These are phyloP conservation scores for Mormyrops attenuatus DNA, from an alignment of 2,797 vertebrate genomes.

Conservation along the genomic window DNA sequence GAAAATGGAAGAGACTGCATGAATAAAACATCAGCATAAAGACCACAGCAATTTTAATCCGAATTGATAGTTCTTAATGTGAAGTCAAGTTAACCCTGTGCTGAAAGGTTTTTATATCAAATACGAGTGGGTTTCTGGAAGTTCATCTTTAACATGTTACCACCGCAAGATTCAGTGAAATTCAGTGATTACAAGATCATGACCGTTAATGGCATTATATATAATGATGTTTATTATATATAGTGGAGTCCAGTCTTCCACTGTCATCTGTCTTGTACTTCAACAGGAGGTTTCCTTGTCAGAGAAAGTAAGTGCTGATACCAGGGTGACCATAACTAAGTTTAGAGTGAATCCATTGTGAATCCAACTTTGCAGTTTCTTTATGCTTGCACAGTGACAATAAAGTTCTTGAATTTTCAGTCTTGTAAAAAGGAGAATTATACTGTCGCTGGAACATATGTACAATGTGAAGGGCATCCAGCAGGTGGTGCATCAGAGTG, in stretches of 20 bases:
- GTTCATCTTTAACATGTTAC: background rate
- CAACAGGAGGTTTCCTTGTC: background rate
- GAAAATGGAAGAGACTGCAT: background rate
- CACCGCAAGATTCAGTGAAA: background rate
- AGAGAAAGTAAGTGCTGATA: background rate
- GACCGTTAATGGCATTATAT: background rate
- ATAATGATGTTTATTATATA: background rate
- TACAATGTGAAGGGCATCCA: background rate
- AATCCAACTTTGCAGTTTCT: background rate
- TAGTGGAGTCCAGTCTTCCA: background rate
- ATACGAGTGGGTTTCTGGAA: background rate
- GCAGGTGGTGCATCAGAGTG: background rate
- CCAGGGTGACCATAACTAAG: background rate
- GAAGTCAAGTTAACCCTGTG: background rate
- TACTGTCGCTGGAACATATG: background rate
- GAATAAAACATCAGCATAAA: background rate
- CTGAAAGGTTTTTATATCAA: background rate
- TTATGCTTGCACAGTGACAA: background rate
- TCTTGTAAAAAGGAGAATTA: background rate
- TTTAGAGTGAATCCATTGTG: background rate
- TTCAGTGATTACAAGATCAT: background rate
- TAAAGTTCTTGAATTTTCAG: background rate
- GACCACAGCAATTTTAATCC: background rate
- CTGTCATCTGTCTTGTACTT: background rate
- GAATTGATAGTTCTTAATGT: background rate